phyloP scores from a whole-genome alignment of 2,113 vertebrate species.

The Elachura formosa region DNA sequence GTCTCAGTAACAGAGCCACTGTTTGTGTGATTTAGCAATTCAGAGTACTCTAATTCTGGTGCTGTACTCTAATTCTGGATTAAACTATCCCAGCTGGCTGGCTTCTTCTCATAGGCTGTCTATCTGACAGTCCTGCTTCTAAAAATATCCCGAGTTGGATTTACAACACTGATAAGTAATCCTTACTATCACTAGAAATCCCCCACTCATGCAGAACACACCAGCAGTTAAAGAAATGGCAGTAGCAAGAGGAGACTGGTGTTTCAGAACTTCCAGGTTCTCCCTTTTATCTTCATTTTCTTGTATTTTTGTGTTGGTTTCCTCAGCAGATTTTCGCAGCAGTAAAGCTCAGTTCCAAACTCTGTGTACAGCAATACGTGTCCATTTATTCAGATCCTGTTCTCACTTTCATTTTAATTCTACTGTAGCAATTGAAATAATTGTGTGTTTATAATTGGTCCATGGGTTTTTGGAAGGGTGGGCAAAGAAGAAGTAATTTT shows the following conservation, averaged over 20 bases:
- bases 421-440: not conserved
- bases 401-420: not conserved
- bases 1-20: not conserved
- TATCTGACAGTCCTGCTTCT: not conserved
- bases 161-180: conserved; percentile 17
- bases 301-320: not conserved
- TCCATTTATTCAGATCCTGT: not conserved
- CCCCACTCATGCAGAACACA: not conserved
- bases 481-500: not conserved
- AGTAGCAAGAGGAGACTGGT: not conserved
- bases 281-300: not conserved
- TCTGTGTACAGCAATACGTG: not conserved
- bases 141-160: conserved; percentile 20
- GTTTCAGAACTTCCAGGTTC: not conserved
- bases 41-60: not conserved
- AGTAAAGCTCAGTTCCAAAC: not conserved
- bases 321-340: not conserved
- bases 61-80: not conserved
- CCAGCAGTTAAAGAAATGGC: not conserved
- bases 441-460: not conserved
- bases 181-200: not conserved
- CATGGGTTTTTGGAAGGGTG: not conserved
- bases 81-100: not conserved
- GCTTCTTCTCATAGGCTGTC: not conserved
- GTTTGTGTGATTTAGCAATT: not conserved